Evolutionary conservation across 2,888 invertebrate species (phyloP).

Genomic region (Phaonia tiefii): DNA sequence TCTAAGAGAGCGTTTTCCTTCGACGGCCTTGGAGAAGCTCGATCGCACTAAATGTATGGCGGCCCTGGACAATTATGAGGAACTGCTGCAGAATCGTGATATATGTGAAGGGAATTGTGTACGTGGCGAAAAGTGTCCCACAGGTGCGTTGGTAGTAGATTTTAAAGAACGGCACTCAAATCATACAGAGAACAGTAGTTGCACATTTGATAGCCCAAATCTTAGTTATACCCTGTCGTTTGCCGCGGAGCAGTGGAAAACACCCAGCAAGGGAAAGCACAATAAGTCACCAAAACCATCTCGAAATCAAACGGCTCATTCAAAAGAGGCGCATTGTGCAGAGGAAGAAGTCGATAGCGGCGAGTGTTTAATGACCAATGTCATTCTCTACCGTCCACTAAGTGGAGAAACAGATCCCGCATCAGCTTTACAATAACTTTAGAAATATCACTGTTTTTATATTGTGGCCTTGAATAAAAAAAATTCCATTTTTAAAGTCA

Average conservation of each 20-base stretch:
- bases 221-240: slow-evolving; percentile 69
- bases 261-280: background rate
- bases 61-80: slow-evolving; percentile 92
- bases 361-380: slow-evolving; percentile 71
- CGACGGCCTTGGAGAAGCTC: slow-evolving; percentile 86
- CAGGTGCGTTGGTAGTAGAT: slow-evolving; percentile 82
- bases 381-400: slow-evolving; percentile 69
- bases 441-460: background rate
- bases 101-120: slow-evolving; percentile 94
- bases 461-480: slow-evolving; percentile 13
- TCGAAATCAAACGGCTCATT: slow-evolving; percentile 2
- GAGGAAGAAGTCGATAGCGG: slow-evolving; percentile 54
- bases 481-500: background rate
- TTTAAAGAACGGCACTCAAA: slow-evolving; percentile 22
- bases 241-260: slow-evolving; percentile 72
- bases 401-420: too few relatives aligned
- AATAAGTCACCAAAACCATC: background rate
- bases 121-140: slow-evolving; percentile 92
- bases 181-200: slow-evolving; percentile 66
- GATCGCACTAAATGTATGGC: slow-evolving; percentile 89
- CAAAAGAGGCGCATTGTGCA: slow-evolving; percentile 40
- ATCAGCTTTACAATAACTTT: background rate
- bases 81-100: slow-evolving; percentile 87
- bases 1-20: slow-evolving; percentile 91
- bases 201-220: background rate